Percentiles rank a stretch among this genome's conserved stretches.
These are phyloP conservation scores for Rhynchophorus ferrugineus DNA, from an alignment of 1,140 invertebrate species.

Conservation along the genomic window DNA sequence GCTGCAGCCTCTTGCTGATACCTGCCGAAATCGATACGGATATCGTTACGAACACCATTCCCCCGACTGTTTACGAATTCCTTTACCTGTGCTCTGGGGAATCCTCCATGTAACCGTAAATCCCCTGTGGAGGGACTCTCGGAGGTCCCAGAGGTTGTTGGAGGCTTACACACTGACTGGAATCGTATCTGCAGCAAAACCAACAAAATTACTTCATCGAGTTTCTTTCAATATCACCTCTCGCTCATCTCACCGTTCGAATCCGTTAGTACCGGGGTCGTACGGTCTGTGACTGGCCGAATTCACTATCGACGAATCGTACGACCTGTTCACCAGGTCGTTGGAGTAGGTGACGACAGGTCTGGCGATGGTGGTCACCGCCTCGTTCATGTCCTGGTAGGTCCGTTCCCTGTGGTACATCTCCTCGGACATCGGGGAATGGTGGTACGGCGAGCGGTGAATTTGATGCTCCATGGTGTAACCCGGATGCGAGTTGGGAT, in stretches of 20 bases:
- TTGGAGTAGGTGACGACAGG: slow-evolving; percentile 57
- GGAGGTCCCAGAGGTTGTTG: slow-evolving; percentile 53
- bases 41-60: too few species aligned
- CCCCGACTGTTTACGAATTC: too few species aligned
- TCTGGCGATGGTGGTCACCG: slow-evolving; percentile 44
- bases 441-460: slow-evolving; percentile 58
- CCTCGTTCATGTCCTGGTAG: slow-evolving; percentile 45
- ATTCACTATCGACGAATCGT: slow-evolving; percentile 41
- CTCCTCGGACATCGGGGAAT: slow-evolving; percentile 46
- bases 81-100: slow-evolving; percentile 48
- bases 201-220: slow-evolving; percentile 18
- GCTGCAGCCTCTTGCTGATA: slow-evolving; percentile 52
- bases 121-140: slow-evolving; percentile 42
- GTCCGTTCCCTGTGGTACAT: slow-evolving; percentile 46
- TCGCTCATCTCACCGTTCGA: slow-evolving; percentile 48
- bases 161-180: slow-evolving; percentile 47
- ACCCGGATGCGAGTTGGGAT: slow-evolving; percentile 41
- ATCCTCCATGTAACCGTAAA: slow-evolving; percentile 47
- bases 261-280: slow-evolving; percentile 52
- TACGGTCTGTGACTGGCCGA: slow-evolving; percentile 53
- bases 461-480: slow-evolving; percentile 50
- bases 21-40: too few species aligned
- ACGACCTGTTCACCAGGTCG: slow-evolving; percentile 45
- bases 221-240: not conserved
- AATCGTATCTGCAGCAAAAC: slow-evolving; percentile 34